These are phyloP conservation scores for Numenius arquata DNA, from an alignment of 2,113 vertebrate species.

Conservation along the genomic window DNA sequence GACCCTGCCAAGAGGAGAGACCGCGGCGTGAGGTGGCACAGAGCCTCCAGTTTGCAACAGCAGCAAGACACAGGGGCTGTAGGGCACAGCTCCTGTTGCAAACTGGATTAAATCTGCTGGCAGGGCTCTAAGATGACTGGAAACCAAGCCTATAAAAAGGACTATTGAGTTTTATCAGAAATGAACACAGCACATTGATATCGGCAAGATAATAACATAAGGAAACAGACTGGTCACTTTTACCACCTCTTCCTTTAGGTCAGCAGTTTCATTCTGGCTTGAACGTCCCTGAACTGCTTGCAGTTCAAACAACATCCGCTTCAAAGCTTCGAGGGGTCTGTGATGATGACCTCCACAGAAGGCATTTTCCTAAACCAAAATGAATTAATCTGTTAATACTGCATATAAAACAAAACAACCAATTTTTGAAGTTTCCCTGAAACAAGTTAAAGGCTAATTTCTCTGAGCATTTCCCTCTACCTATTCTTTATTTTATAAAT, in stretches of 20 bases:
- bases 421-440: not conserved
- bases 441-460: not conserved
- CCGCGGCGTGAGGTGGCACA: fast-evolving
- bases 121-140: not conserved
- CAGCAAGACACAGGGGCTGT: not conserved
- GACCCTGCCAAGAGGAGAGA: not conserved
- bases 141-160: not conserved
- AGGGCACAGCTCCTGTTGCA: not conserved
- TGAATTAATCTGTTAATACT: not conserved
- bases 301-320: conserved; percentile 81
- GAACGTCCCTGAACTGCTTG: conserved; percentile 77
- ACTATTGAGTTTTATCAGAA: not conserved
- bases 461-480: not conserved
- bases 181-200: fast-evolving
- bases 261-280: conserved; percentile 15
- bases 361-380: conserved; percentile 41
- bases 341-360: conserved; percentile 71
- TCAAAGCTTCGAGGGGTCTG: conserved; percentile 82
- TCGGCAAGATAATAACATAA: not conserved
- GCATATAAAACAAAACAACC: not conserved
- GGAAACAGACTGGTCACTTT: conserved; percentile 46
- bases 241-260: conserved; percentile 17
- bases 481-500: not conserved
- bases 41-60: too few species aligned
- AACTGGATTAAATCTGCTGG: not conserved